Conservation (phyloP, 2,888 invertebrate species). For the Saturnia pavonia region DNA sequence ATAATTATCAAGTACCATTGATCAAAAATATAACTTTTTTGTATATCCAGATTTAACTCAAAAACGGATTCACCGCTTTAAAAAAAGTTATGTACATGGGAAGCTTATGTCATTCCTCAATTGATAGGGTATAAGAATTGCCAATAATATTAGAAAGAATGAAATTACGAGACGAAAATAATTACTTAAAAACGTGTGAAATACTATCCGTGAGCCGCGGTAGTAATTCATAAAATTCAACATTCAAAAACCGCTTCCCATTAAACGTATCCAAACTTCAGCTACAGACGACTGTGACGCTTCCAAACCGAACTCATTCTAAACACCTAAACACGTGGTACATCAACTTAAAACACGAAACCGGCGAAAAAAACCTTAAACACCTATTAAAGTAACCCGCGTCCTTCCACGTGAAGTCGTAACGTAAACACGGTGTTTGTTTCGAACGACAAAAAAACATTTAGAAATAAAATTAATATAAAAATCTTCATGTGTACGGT, state of each 20-base stretch:
- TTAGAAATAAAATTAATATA: slow-evolving; percentile 54
- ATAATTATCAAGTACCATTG: too few relatives aligned
- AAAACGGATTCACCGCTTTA: too few relatives aligned
- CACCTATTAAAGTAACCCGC: slow-evolving; percentile 34
- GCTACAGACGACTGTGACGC: not conserved
- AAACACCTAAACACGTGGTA: slow-evolving; percentile 21
- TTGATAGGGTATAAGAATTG: too few relatives aligned
- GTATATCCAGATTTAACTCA: too few relatives aligned
- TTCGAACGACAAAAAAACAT: slow-evolving; percentile 57
- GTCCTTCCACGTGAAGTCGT: slow-evolving; percentile 32
- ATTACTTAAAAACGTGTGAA: too few relatives aligned
- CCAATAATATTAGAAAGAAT: too few relatives aligned
- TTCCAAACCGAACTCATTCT: slow-evolving; percentile 3
- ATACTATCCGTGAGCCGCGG: too few relatives aligned
- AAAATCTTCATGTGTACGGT: slow-evolving; percentile 40
- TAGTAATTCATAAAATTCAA: not conserved
- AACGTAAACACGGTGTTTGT: slow-evolving; percentile 46
- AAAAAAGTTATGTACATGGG: too few relatives aligned
- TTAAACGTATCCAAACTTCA: slow-evolving; percentile 7
- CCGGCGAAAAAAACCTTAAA: slow-evolving; percentile 22
- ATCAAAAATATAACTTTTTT: too few relatives aligned
- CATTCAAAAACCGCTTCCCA: not conserved
- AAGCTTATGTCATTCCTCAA: too few relatives aligned
- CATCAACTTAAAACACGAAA: slow-evolving; percentile 18
- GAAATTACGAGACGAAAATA: too few relatives aligned